Base-by-base conservation (phyloP, 2,797 vertebrate species). In the Molossus alvarezi region DNA sequence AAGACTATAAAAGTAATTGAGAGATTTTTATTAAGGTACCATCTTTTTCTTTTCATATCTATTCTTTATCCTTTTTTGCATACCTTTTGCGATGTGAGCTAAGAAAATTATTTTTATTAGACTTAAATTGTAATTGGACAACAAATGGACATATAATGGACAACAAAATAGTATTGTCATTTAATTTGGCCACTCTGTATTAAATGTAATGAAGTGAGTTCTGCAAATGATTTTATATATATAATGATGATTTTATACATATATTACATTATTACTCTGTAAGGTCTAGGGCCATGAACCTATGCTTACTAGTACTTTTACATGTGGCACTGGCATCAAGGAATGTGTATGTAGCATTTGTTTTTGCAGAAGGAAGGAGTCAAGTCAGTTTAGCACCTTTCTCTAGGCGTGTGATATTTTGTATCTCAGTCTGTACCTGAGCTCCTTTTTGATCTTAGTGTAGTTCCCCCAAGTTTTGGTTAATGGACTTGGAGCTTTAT, bases 181-280 rank as follows among this genome's bases (percentile, higher is more conserved):
- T 96, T 94, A 89, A 88, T 93, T 82, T 90, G 53, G 29, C 12
- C 51, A 84, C 27, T 95, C 57, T 95, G 87, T 91, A 80, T 81
- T 82, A 84, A 96, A 57, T 86, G 48, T 10, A 58, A 29, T 83
- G 89, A 93, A 67, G 72, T 85, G 25, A 58, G 12, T n/a, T 75
- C 9, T 94, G 96, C 41, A 90, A 48, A 92, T 9, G 41, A 45
- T 45, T 45, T 45, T 45, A 45, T 45, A 45, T 57, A 12, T 85
- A 45, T 53, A 45, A 37, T 77, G 17, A 27, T 80, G 33, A 27
- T 90, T 88, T 89, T 83, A 86, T 90, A 72, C 12, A 27, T 73
- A 33, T 73, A 60, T 82, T 92, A 76, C 6, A 29, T 76, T 11
- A 91, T 64, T 92, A 48, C 8, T 88, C 18, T 88, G 81, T 75